Conservation (phyloP, 2,113 vertebrate species). For the Choloepus hoffmanni region DNA sequence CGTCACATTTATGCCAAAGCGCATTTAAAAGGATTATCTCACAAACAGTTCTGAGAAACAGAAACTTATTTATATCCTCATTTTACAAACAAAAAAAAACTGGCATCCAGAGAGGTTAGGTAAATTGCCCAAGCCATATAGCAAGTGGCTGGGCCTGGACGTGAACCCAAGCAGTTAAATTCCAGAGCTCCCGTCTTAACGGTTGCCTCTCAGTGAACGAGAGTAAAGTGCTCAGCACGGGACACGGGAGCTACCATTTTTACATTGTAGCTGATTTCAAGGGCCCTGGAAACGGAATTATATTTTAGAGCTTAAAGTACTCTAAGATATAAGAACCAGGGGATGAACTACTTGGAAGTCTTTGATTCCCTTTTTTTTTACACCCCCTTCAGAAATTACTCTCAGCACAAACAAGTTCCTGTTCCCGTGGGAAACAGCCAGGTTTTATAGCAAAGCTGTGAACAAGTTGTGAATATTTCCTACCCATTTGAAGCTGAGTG, state of each 20-base stretch:
- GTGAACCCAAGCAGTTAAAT: not conserved
- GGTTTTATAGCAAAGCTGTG: not conserved
- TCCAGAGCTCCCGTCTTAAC: not conserved
- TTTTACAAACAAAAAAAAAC: not conserved
- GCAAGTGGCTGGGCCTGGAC: not conserved
- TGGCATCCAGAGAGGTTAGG: not conserved
- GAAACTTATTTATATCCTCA: not conserved
- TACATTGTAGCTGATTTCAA: not conserved
- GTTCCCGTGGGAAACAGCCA: conserved; percentile 55
- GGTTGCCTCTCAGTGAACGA: not conserved
- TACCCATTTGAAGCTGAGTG: conserved; percentile 36
- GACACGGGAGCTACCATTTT: not conserved
- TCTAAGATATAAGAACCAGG: not conserved
- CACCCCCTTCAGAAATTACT: not conserved
- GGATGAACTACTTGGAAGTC: conserved; percentile 49
- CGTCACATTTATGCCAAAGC: not conserved
- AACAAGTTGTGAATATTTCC: not conserved
- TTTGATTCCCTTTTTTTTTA: not conserved
- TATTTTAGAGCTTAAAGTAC: not conserved
- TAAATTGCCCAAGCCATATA: not conserved
- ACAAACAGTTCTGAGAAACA: not conserved
- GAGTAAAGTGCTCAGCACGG: not conserved
- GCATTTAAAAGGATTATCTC: not conserved
- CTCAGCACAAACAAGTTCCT: not conserved
- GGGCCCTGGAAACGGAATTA: not conserved